A percentile compares a stretch with the other conserved stretches of the same genome.
Evolutionary conservation across 2,797 vertebrate species (phyloP).

Genomic region (Ciconia nigra): DNA sequence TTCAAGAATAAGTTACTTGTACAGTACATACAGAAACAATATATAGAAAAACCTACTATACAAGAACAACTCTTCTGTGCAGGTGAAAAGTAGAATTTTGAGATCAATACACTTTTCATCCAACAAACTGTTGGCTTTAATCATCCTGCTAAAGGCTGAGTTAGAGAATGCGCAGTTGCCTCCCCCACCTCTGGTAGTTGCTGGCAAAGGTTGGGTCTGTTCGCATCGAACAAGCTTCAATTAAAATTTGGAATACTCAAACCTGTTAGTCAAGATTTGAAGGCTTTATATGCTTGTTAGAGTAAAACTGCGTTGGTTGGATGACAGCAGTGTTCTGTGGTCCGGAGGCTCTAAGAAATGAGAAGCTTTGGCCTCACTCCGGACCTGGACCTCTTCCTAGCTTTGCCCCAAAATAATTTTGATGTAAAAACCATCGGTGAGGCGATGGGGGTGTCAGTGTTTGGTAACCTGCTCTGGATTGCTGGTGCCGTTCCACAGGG

Average conservation of each 20-base stretch:
- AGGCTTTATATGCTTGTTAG: constrained; percentile 3
- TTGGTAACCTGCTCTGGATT: not conserved
- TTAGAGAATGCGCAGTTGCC: not conserved
- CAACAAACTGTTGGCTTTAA: constrained; percentile 22
- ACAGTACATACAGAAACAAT: constrained; percentile 79
- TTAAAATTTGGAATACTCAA: not conserved
- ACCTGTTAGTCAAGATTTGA: not conserved
- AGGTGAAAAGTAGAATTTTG: constrained; percentile 6
- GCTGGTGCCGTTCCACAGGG: not conserved
- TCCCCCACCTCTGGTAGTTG: not conserved
- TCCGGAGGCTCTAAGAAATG: not conserved
- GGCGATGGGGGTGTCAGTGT: not conserved
- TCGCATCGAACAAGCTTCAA: not conserved
- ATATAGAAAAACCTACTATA: constrained; percentile 64
- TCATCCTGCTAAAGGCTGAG: not conserved
- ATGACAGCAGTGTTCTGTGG: constrained; percentile 19
- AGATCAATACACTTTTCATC: not conserved
- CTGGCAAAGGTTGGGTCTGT: not conserved
- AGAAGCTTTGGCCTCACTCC: not conserved
- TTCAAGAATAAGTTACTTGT: constrained; percentile 81
- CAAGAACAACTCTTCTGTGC: constrained; percentile 47
- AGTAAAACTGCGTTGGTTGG: not conserved
- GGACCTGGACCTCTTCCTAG: not conserved
- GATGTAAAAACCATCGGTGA: not conserved
- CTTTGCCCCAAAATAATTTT: not conserved